Evolutionary conservation across 1,140 invertebrate genomes (phyloP).

Genomic region (Drosophila saltans): DNA sequence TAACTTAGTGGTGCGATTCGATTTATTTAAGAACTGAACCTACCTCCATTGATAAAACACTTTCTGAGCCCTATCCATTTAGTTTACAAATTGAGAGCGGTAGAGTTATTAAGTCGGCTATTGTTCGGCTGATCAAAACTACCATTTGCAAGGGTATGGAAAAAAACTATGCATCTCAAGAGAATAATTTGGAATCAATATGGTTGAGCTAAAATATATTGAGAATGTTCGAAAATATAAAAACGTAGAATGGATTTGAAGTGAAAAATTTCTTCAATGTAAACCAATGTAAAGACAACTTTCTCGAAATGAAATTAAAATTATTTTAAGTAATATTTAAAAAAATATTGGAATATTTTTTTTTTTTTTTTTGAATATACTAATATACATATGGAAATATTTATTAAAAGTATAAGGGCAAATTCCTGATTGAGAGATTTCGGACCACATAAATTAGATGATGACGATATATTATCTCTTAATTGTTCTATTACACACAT

Average conservation of each 20-base stretch:
- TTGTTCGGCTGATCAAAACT: too few species aligned
- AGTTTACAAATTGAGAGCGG: too few species aligned
- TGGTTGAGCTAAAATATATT: not conserved
- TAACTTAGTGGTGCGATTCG: too few species aligned
- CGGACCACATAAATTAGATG: constrained; percentile 33
- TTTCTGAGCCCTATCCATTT: too few species aligned
- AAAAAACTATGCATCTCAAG: not conserved
- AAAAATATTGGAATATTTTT: not conserved
- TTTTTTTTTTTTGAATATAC: not conserved
- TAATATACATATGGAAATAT: not conserved
- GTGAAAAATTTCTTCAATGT: not conserved
- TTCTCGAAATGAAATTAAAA: not conserved
- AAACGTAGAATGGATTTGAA: not conserved
- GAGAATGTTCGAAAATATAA: not conserved
- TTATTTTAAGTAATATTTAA: constrained; percentile 5
- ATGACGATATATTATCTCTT: too few species aligned
- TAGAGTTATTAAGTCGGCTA: too few species aligned
- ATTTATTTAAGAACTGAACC: too few species aligned
- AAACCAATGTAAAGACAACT: too few species aligned
- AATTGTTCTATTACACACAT: too few species aligned
- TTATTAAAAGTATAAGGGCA: not conserved
- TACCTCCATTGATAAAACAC: too few species aligned
- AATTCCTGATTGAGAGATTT: constrained; percentile 23
- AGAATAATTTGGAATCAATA: not conserved
- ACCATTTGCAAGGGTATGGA: too few species aligned